Evolutionary conservation across 1,140 invertebrate genomes (phyloP).

Genomic region (Himalopsyche phryganea): DNA sequence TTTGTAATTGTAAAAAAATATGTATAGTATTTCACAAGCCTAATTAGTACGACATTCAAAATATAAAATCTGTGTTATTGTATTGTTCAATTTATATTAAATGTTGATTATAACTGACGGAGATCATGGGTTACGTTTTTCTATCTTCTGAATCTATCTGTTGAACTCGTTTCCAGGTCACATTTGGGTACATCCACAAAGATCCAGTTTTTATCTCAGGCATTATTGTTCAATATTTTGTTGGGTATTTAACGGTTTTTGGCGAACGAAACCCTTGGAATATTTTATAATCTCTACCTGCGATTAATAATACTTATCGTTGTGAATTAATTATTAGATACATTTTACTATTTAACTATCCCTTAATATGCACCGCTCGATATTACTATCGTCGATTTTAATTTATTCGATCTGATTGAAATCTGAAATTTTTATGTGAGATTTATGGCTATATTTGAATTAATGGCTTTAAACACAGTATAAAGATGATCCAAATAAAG

Average conservation of each 20-base stretch:
- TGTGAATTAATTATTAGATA: neutral
- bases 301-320: no score
- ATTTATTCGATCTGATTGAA: neutral
- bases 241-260: constrained; percentile 34
- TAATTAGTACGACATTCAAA: no score
- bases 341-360: neutral
- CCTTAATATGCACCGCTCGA: neutral
- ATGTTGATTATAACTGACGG: no score
- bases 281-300: constrained; percentile 12
- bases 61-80: no score
- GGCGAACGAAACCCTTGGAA: neutral
- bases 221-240: constrained; percentile 31
- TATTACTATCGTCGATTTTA: neutral
- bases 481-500: neutral
- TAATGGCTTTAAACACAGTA: neutral
- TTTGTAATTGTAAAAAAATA: no score
- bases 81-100: no score
- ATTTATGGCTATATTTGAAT: neutral
- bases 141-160: neutral
- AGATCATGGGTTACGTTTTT: no score
- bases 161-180: constrained; percentile 33
- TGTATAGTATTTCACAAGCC: no score
- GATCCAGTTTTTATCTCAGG: constrained; percentile 29
- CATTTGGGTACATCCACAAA: constrained; percentile 6
- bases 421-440: neutral